Evolutionary conservation across 1,140 invertebrate species (phyloP), one percentile per base, ranked within the genome.

Genomic region (Ptiloglossa arizonensis): DNA sequence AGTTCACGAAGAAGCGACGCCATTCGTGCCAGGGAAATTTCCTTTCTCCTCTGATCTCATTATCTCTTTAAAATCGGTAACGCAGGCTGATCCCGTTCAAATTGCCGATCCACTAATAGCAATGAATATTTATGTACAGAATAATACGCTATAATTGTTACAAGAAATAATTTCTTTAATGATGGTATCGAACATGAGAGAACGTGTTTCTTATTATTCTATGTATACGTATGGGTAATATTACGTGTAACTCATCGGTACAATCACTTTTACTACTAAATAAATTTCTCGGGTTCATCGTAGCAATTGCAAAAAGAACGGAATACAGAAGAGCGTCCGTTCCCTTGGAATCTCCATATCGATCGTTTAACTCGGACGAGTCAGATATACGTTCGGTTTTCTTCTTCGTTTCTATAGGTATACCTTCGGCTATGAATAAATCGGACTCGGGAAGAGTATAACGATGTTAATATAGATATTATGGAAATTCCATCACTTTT

Each of bases 31-130:
- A 83, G 57, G 67, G 78, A 76, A 85, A 80, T 59, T 80, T 85
- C 78, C 74, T 79, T 85, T 85, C 75, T 82, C 75, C 73, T 64
- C 38, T 48, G 62, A 48, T 54, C 71, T 81, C 72, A 75, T 59
- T 60, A 72, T 50, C 29, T 13, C 8, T 29, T 17, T 38, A 41
- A 38, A 35, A 38, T n/a, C 44, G 46, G 44, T 38, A 41, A 50
- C 9, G 24, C 52, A 29, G 24, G 6, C 38, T 46, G 38, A 59
- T 24, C 19, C 13, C 22, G 17, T 56, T 69, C 8, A 15, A 27
- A 24, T 38, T 1, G 17, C 32, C 41, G 2, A 19, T 24, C n/a
- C 22, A 56, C 11, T 56, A 41, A 46, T 11, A 9, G 2, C 48
- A 13, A 48, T 29, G 44, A 29, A 48, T 17, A 48, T 64, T 19